Evolutionary conservation across 64 coral and sea anemone species (phyloP), one percentile per base, ranked within the genome.

Genomic region (Cladopsammia gracilis): DNA sequence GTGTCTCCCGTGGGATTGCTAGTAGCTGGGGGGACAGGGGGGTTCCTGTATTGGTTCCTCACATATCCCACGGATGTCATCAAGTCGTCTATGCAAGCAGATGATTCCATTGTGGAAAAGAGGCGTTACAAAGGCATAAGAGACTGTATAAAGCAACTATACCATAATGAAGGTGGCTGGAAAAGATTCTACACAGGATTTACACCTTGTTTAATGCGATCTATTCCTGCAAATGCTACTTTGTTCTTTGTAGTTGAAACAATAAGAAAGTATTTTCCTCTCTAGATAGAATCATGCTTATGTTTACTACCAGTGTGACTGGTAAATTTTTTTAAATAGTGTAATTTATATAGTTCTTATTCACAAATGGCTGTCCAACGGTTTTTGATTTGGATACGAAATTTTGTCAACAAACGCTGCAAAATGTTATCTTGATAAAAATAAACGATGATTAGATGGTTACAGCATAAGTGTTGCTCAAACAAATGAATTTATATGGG

Each of bases 11-110:
- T 88, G 62, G 92, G 80, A n/a, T 69, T 97, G 22, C 25, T 97
- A 42, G 64, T 65, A 3, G 51, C 95, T 16, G 95, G 95, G 20
- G 95, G 73, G 6, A 54, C 85, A 11, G 95, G 95, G 10, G 95
- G 95, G 8, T 97, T 97, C 62, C 79, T 94, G 10, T 97, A 97
- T 64, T 97, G 95, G 95, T 97, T 97, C 57, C 77, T 94, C 3
- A 97, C 91, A 22, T 97, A 97, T 20, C 95, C 95, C 7, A 97
- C 95, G 62, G 95, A 97, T 82, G 91, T 97, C 14, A 88, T 97
- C 16, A 97, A 97, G 74, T 97, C 95, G 9, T 88, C 95, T 11
- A 94, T 97, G 95, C 88, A 90, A 79, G 95, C 95, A 4, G 95
- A 97, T 81, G 91, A 97, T 25, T 88, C 84, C 24, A 46, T 75